phyloP scores from a whole-genome alignment of 2,113 vertebrate genomes.

The Struthidea cinerea region DNA sequence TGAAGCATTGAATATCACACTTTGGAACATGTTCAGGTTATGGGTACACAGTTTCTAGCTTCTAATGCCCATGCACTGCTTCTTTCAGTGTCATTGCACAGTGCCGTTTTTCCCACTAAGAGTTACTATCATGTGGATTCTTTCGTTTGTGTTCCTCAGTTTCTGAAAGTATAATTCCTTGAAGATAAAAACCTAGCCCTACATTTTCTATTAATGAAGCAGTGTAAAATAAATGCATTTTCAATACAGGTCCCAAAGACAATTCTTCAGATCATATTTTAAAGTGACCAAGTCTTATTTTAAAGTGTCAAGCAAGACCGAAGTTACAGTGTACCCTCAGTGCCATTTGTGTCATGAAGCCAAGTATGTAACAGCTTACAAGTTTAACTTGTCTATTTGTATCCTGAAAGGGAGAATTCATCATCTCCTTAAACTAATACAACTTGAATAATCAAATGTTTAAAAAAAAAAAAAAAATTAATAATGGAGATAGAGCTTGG shows the following conservation, averaged over 20 bases:
- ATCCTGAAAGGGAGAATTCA: slow-evolving; percentile 37
- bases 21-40: slow-evolving; percentile 78
- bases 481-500: slow-evolving; percentile 55
- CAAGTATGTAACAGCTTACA: slow-evolving; percentile 61
- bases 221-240: slow-evolving; percentile 76
- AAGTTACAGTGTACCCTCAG: slow-evolving; percentile 63
- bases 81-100: slow-evolving; percentile 65
- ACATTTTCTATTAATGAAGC: slow-evolving; percentile 69
- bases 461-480: background rate
- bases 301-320: slow-evolving; percentile 70
- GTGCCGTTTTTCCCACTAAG: slow-evolving; percentile 61
- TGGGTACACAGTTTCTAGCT: slow-evolving; percentile 70
- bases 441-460: slow-evolving; percentile 61
- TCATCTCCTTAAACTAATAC: slow-evolving; percentile 37
- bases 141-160: slow-evolving; percentile 61
- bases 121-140: slow-evolving; percentile 73
- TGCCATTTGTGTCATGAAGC: slow-evolving; percentile 75
- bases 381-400: slow-evolving; percentile 54
- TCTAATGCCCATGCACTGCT: slow-evolving; percentile 72
- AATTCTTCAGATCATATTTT: slow-evolving; percentile 75
- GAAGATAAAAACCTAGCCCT: slow-evolving; percentile 31
- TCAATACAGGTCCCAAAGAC: slow-evolving; percentile 72
- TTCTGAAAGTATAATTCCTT: slow-evolving; percentile 68
- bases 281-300: slow-evolving; percentile 77
- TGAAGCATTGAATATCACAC: slow-evolving; percentile 79